Evolutionary conservation across 30 jellyfish, hydroid and myxozoan species (phyloP).

Genomic region (Aurelia sp.): DNA sequence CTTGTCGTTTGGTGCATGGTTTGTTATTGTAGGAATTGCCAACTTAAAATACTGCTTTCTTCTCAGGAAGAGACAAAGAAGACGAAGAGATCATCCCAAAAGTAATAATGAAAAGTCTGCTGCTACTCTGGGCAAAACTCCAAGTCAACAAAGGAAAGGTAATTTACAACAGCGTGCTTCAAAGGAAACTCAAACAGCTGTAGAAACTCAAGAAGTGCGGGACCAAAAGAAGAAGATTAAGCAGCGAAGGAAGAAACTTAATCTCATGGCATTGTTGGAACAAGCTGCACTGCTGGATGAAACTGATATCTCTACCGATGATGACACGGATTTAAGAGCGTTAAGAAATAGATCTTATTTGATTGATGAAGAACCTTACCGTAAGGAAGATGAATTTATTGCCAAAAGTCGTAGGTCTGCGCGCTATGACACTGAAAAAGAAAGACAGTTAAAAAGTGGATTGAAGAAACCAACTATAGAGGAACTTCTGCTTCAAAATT

Average conservation of each 20-base stretch:
- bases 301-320: conserved; percentile 42
- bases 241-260: conserved; percentile 19
- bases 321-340: conserved; percentile 12
- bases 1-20: too few species aligned
- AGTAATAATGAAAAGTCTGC: too few species aligned
- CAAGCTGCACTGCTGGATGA: conserved; percentile 51
- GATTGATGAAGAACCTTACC: conserved; percentile 24
- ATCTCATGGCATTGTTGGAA: conserved; percentile 47
- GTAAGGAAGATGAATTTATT: background rate
- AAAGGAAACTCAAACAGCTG: conserved; percentile 11
- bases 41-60: background rate
- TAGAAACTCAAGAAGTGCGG: background rate
- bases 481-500: conserved; percentile 54
- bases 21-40: too few species aligned
- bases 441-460: background rate
- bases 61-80: background rate
- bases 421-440: background rate
- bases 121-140: too few species aligned
- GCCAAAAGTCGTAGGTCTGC: background rate
- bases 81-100: background rate
- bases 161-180: background rate
- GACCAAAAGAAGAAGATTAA: background rate
- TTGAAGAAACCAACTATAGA: conserved; percentile 32
- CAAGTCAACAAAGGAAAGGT: too few species aligned
- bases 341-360: conserved; percentile 36